Evolutionary conservation across 2,888 invertebrate species (phyloP), one percentile per base, ranked within the genome.

Genomic region (Peribatodes rhomboidaria): DNA sequence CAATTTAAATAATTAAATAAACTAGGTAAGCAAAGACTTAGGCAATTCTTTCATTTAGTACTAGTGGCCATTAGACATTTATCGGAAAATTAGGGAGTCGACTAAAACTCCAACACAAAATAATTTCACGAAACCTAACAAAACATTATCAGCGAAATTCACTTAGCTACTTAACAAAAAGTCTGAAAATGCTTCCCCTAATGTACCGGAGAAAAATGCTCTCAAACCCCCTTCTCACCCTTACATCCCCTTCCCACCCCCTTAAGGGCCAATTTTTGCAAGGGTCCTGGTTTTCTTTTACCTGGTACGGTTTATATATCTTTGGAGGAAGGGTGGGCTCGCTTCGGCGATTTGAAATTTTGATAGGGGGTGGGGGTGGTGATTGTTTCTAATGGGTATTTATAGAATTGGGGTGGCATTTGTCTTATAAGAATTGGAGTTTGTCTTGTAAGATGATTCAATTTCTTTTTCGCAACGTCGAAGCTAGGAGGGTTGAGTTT

Each of bases 271-370:
- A 84, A 89, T 90, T 91, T 91, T 90, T 90, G 87, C 84, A 87
- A 87, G 85, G 87, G 85, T 78, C 75, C 79, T 73, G 77, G 82
- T 85, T 88, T 88, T 91, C 90, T 90, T 89, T 87, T 88, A 89
- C 90, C 88, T 87, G 84, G 75, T 63, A 70, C 68, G 72, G 72
- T 76, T 74, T 72, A 71, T 72, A 71, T 71, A 77, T 75, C 83
- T 84, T 88, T 86, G 87, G 83, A 82, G 76, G 78, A 67, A 68
- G 65, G 79, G 78, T 74, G 82, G 82, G 82, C 79, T 79, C 84
- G 81, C 82, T 83, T 79, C 77, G 81, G 71, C 66, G 76, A 71
- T 74, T 65, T 66, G 68, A 69, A 68, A 66, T 55, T 55, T 68
- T 65, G 63, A 27, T 42, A 64, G 70, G 68, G 65, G 33, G 44